A percentile compares a stretch with the other conserved stretches of the same genome.
phyloP scores from a whole-genome alignment of 1,140 invertebrate species.

The Yoshiicerus persimilis region DNA sequence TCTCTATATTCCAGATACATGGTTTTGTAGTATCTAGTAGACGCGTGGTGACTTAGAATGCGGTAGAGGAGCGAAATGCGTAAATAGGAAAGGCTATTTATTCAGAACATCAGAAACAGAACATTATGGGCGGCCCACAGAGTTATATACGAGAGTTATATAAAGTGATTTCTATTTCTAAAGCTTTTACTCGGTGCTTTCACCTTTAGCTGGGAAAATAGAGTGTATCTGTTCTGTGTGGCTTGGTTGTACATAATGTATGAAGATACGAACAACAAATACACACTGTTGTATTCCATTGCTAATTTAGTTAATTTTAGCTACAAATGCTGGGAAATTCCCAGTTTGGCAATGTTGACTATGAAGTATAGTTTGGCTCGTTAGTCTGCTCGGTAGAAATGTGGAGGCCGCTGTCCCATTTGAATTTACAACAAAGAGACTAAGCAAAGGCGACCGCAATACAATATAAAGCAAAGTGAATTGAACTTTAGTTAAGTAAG shows the following conservation, averaged over 20 bases:
- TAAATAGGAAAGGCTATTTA: not conserved
- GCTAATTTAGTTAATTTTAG: not conserved
- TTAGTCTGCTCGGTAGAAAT: not conserved
- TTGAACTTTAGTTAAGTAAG: not conserved
- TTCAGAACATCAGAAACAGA: not conserved
- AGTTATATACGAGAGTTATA: not conserved
- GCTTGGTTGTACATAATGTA: no score
- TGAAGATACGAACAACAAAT: not conserved
- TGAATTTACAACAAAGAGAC: no score
- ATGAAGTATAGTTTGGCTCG: not conserved
- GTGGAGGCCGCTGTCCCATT: not conserved
- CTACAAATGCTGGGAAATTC: not conserved
- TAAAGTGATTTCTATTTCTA: not conserved
- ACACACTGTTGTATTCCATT: not conserved
- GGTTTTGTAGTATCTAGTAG: no score
- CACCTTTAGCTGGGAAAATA: no score
- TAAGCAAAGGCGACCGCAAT: not conserved
- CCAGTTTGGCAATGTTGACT: not conserved
- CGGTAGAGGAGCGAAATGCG: not conserved
- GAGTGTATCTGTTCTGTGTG: no score
- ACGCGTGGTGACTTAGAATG: not conserved
- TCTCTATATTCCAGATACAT: no score
- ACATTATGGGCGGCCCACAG: not conserved
- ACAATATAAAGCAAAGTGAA: not conserved
- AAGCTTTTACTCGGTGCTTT: not conserved